Evolutionary conservation across 2,888 invertebrate species (phyloP), one percentile per base, ranked within the genome.

Genomic region (Caenorhabditis japonica): DNA sequence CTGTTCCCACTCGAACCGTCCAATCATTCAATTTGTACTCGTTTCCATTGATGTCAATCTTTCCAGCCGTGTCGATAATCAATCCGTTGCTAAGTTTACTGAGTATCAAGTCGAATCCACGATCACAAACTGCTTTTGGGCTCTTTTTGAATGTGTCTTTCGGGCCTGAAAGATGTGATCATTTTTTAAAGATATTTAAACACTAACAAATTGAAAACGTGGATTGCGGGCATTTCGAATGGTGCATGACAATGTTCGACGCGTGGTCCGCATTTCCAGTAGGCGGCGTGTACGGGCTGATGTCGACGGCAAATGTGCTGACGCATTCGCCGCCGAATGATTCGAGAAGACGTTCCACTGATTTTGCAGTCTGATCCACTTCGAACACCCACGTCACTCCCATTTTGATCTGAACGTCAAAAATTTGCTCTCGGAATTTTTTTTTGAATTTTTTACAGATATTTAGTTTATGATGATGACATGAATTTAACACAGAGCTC

Each of bases 91-190:
- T 74, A 55, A 84, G 72, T 59, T 84, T 84, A 3, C 75, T 66
- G 13, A 84, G 59, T 53, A 84, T 82, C 21, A 82, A 58, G 38
- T 84, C 84, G 44, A 84, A 84, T 17, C 84, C 84, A 13, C 76
- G 69, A 49, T 84, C 84, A 21, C 82, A 78, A 1, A 77, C 77
- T 5, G 81, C 80, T 34, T 66, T 64, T 21, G 81, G 80, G 23
- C 64, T 75, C 36, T 58, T 52, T 43, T 62, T 77, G 66, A 69
- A 75, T 8, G 33, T 62, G n/a, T 70, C 76, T 43, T 62, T 53
- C 4, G 78, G 75, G 15, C 66, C 76, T 79, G 61, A 23, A 75
- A 62, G 17, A 30, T 10, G 21, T 25, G 4, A 23, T 7, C 15
- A 25, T 44, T 46, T 44, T 44, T 44, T 23, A 4, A 23, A 4